Conservation (phyloP, 2,113 vertebrate species). For the Tachysurus fulvidraco region DNA sequence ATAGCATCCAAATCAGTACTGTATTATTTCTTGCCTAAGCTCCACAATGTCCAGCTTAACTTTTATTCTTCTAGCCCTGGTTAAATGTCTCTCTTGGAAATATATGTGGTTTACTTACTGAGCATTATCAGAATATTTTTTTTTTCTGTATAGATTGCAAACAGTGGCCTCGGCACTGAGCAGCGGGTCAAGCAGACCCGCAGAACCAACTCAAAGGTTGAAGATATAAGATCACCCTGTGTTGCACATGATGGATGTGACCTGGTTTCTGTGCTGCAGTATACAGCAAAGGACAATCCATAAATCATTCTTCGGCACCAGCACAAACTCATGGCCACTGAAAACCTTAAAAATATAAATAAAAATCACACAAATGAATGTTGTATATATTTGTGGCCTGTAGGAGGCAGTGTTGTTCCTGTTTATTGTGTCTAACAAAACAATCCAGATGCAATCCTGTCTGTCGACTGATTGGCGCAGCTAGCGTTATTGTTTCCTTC, state of each 20-base stretch:
- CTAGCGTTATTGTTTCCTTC: conserved; percentile 36
- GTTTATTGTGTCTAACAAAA: neutral
- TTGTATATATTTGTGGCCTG: conserved; percentile 8
- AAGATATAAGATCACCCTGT: conserved; percentile 29
- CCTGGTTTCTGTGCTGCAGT: conserved; percentile 37
- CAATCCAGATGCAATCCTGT: conserved; percentile 24
- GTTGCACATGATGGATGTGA: conserved; percentile 49
- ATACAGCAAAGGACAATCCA: conserved; percentile 34
- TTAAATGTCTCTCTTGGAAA: conserved; percentile 18
- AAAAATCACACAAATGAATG: neutral
- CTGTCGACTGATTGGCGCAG: conserved; percentile 33
- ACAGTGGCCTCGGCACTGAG: conserved; percentile 24
- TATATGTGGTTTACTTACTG: neutral
- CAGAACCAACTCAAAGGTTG: conserved; percentile 31
- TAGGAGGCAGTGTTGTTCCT: conserved; percentile 50
- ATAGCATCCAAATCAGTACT: conserved; percentile 35
- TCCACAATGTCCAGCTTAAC: conserved; percentile 14
- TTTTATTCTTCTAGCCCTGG: neutral
- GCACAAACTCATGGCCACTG: conserved; percentile 3
- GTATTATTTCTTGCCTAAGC: conserved; percentile 33
- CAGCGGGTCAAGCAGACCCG: conserved; percentile 31
- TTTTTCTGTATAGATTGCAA: conserved; percentile 29
- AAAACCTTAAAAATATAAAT: neutral
- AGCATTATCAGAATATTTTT: conserved; percentile 13
- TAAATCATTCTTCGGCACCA: conserved; percentile 25